Conservation (phyloP, 2,797 vertebrate genomes). For the Sebastolobus alascanus region DNA sequence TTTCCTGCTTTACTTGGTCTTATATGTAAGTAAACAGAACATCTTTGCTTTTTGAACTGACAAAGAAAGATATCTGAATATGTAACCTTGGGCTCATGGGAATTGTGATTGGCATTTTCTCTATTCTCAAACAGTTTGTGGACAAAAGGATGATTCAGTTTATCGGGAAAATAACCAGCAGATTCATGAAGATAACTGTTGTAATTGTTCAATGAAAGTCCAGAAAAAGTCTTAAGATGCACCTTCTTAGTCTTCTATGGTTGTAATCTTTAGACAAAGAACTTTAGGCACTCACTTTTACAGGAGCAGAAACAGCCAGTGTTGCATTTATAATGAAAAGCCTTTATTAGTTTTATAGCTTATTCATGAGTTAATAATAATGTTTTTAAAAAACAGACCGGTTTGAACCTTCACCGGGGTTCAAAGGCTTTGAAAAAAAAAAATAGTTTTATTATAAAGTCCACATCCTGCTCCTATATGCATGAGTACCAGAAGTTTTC, state of each 20-base stretch:
- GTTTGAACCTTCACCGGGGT: background rate
- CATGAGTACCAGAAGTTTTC: background rate
- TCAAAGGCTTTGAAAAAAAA: background rate
- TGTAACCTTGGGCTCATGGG: background rate
- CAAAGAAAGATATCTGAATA: background rate
- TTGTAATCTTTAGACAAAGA: background rate
- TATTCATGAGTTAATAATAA: background rate
- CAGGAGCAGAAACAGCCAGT: background rate
- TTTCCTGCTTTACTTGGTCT: slow-evolving; percentile 10
- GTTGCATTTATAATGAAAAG: background rate
- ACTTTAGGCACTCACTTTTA: background rate
- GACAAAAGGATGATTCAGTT: background rate
- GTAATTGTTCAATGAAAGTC: background rate
- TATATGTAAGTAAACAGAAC: background rate
- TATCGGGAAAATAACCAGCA: background rate
- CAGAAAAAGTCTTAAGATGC: background rate
- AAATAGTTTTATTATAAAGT: background rate
- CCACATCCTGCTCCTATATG: background rate
- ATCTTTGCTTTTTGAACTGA: background rate
- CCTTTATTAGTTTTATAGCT: background rate
- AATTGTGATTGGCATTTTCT: background rate
- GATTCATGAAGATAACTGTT: background rate
- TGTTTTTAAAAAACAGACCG: background rate
- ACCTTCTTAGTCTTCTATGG: background rate
- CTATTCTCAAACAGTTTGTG: background rate